Evolutionary conservation across 1,140 invertebrate species (phyloP), one percentile per base, ranked within the genome.

Genomic region (Camponotus floridanus): DNA sequence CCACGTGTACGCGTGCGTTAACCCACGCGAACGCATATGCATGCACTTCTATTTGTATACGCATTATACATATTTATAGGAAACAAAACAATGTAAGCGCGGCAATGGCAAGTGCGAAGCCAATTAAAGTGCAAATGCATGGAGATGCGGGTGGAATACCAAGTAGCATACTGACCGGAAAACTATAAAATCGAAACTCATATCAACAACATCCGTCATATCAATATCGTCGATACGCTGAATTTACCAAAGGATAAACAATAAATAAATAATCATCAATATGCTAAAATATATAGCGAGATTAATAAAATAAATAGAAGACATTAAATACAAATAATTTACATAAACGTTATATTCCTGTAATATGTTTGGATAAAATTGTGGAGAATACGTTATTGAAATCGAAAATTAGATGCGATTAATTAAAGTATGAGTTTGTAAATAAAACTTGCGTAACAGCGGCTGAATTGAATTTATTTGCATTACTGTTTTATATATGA

Each of bases 81-180:
- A 61, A 6, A 61, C 61, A 65, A 81, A 79, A 78, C 71, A 71
- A 86, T 80, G 68, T 71, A 61, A 84, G 62, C 62, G 68, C n/a
- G 64, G 31, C 76, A 68, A 45, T 65, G 65, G 73, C 70, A 62
- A 87, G 74, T 85, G 79, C 83, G 85, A 88, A 94, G 88, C 92
- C 93, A 94, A 95, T 95, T 94, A 94, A 94, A 94, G 93, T 94
- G 93, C 91, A 94, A 94, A 94, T 95, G 91, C 90, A 95, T 95
- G 93, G 93, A 94, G 92, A 94, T 94, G 84, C 76, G 88, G 85
- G 89, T 91, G 88, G 89, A 91, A 93, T 94, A 87, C 88, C 87
- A 92, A 94, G 91, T 91, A 92, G 91, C 86, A 91, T 83, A 87
- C 89, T 92, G 92, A 93, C 91, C 92, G 84, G 88, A 90, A 94